Percentiles rank a stretch among this genome's conserved stretches.
phyloP scores from a whole-genome alignment of 2,888 invertebrate species.

The Thymelicus sylvestris region DNA sequence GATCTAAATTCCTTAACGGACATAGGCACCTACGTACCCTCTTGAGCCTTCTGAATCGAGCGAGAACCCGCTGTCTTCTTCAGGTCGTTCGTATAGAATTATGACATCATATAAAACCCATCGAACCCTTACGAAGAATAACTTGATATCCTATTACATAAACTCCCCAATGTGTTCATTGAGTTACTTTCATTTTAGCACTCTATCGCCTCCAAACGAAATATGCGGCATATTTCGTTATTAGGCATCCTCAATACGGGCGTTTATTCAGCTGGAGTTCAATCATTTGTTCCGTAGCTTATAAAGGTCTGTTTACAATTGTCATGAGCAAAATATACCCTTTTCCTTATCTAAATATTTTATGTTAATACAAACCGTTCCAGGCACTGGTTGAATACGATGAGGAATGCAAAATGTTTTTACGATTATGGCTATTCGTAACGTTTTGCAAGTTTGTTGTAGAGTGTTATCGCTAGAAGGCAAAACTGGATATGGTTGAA shows the following conservation, averaged over 20 bases:
- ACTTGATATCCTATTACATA: constrained; percentile 24
- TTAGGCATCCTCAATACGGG: constrained; percentile 28
- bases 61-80: too few relatives aligned
- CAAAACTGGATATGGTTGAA: not conserved
- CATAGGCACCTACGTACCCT: too few relatives aligned
- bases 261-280: constrained; percentile 21
- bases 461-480: not conserved
- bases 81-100: too few relatives aligned
- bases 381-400: not conserved
- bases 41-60: too few relatives aligned
- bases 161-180: not conserved
- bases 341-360: not conserved
- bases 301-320: constrained; percentile 22
- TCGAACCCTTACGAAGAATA: constrained; percentile 24
- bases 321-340: not conserved
- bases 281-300: constrained; percentile 23
- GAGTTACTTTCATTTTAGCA: constrained; percentile 30
- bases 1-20: too few relatives aligned
- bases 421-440: not conserved
- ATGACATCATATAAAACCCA: not conserved
- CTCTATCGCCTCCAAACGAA: constrained; percentile 22
- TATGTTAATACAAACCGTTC: not conserved
- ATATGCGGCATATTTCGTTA: constrained; percentile 22
- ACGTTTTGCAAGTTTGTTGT: constrained; percentile 1
- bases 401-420: not conserved